phyloP scores from a whole-genome alignment of 2,797 vertebrate species.

The Picus viridis region DNA sequence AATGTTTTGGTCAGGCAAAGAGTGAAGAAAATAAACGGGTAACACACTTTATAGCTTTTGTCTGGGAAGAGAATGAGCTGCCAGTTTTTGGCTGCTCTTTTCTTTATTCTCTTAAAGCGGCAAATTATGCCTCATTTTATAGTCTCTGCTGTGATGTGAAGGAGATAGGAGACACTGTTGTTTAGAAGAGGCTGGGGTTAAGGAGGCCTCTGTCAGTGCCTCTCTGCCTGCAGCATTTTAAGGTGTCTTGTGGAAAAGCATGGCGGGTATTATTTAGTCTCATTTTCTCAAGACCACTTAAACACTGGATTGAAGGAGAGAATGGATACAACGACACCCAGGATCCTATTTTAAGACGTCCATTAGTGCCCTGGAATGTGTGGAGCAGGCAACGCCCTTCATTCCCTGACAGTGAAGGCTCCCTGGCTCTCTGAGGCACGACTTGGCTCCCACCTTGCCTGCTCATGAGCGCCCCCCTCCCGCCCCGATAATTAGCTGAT shows the following conservation, averaged over 20 bases:
- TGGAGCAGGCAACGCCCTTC: fast-evolving
- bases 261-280: slow-evolving; percentile 48
- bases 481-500: not conserved
- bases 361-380: slow-evolving; percentile 38
- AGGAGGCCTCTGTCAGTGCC: slow-evolving; percentile 18
- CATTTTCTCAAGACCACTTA: slow-evolving; percentile 60
- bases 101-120: slow-evolving; percentile 19
- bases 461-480: not conserved
- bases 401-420: not conserved
- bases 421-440: fast-evolving
- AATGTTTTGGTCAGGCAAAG: not conserved
- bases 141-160: slow-evolving; percentile 45
- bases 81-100: slow-evolving; percentile 17
- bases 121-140: slow-evolving; percentile 51
- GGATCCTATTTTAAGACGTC: slow-evolving; percentile 51
- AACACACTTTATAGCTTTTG: not conserved
- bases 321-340: not conserved
- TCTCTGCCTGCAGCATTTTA: slow-evolving; percentile 30
- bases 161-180: slow-evolving; percentile 47
- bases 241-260: not conserved
- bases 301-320: not conserved
- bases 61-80: not conserved
- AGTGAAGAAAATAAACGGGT: slow-evolving; percentile 27
- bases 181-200: slow-evolving; percentile 39
- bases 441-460: not conserved